These are phyloP conservation scores for Chrysopa pallens DNA, from an alignment of 1,140 invertebrate species.

Conservation along the genomic window DNA sequence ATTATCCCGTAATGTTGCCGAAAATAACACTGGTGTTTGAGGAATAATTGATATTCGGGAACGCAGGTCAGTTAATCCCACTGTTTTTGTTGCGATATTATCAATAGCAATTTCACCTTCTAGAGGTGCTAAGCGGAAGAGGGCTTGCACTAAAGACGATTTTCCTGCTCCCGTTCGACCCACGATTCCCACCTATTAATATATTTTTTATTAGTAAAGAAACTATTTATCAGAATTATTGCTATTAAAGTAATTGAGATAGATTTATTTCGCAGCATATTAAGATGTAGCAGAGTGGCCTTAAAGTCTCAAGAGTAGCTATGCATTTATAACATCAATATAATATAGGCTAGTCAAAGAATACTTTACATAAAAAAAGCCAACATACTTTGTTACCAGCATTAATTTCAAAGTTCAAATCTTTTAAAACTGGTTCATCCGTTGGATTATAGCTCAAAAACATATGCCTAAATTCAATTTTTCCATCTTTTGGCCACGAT, in stretches of 20 bases:
- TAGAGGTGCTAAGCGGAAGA: constrained; percentile 58
- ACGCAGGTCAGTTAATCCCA: constrained; percentile 24
- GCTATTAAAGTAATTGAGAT: too few species aligned
- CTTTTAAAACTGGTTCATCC: constrained; percentile 25
- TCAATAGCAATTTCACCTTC: constrained; percentile 40
- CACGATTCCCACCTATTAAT: constrained; percentile 55
- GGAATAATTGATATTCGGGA: constrained; percentile 47
- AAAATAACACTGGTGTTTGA: constrained; percentile 48
- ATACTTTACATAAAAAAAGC: too few species aligned
- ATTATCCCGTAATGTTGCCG: constrained; percentile 36
- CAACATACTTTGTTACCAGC: constrained; percentile 22
- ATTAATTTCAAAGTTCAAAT: constrained; percentile 19
- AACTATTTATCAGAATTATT: too few species aligned
- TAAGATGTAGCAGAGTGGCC: too few species aligned
- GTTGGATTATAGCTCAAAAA: constrained; percentile 30
- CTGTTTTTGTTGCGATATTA: constrained; percentile 16
- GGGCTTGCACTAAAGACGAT: constrained; percentile 64
- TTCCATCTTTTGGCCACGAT: constrained; percentile 52
- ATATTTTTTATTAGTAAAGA: too few species aligned
- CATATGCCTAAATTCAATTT: constrained; percentile 46
- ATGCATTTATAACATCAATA: too few species aligned
- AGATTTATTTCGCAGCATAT: too few species aligned
- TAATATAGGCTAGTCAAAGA: too few species aligned
- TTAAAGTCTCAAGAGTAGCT: too few species aligned
- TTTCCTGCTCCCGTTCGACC: constrained; percentile 85